Conservation (phyloP, 2,888 invertebrate species). For the Nemotelus nigrinus region DNA sequence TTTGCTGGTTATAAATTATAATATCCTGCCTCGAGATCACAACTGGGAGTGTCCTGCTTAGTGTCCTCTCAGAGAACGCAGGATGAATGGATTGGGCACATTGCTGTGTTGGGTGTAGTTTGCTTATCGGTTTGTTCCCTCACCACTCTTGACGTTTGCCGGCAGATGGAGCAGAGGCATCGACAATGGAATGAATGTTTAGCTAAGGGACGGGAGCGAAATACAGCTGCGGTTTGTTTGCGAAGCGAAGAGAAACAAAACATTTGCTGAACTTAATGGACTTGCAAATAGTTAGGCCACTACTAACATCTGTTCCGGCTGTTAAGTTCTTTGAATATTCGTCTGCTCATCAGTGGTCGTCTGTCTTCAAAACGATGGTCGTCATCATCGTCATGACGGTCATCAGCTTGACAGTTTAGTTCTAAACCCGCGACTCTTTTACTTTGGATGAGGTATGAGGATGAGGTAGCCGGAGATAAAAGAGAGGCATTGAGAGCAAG, state of each 20-base stretch:
- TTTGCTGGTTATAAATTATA: constrained; percentile 44
- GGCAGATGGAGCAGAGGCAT: neutral
- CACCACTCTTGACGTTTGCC: neutral
- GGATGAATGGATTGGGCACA: neutral
- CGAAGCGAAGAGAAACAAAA: constrained; percentile 32
- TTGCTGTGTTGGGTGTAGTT: neutral
- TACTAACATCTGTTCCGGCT: constrained; percentile 41
- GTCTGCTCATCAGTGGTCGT: constrained; percentile 24
- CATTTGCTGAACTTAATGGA: constrained; percentile 46
- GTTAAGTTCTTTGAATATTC: constrained; percentile 42
- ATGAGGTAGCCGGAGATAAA: no score
- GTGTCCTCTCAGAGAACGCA: constrained; percentile 3
- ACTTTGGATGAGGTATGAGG: neutral
- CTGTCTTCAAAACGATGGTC: neutral
- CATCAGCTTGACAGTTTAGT: constrained; percentile 11
- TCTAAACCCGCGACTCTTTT: neutral
- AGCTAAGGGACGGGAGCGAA: constrained; percentile 8
- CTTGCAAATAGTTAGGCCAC: constrained; percentile 44
- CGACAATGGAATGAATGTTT: neutral
- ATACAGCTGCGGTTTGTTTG: constrained; percentile 42
- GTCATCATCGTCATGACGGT: constrained; percentile 21
- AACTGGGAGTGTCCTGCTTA: constrained; percentile 7
- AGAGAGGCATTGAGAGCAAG: no score
- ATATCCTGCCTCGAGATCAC: constrained; percentile 34
- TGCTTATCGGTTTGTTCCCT: neutral